phyloP scores from a whole-genome alignment of 2,113 vertebrate genomes.

The Planiliza haematocheilus region DNA sequence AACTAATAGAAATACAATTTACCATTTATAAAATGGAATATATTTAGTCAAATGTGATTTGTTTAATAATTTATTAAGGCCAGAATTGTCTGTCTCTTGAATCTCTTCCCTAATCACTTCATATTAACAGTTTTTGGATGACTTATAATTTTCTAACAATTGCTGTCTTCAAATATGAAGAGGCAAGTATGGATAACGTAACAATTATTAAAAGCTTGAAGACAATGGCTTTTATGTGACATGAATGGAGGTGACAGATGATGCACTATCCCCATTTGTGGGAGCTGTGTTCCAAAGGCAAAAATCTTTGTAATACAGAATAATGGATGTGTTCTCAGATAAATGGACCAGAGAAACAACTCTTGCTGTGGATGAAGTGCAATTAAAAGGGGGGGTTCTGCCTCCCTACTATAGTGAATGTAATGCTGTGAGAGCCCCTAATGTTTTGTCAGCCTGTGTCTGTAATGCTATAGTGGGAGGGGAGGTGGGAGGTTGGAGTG shows the following conservation, averaged over 20 bases:
- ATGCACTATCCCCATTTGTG: slow-evolving; percentile 42
- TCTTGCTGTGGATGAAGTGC: too few species aligned
- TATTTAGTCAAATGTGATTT: slow-evolving; percentile 6
- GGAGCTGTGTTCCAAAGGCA: slow-evolving; percentile 39
- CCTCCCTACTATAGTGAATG: too few species aligned
- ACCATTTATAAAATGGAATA: slow-evolving; percentile 1
- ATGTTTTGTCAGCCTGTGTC: too few species aligned
- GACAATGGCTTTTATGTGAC: slow-evolving; percentile 65
- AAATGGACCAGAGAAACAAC: slow-evolving; percentile 46
- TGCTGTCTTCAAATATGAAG: slow-evolving; percentile 46
- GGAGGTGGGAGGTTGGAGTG: too few species aligned
- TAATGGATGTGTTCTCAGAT: slow-evolving; percentile 54
- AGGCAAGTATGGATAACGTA: slow-evolving; percentile 36
- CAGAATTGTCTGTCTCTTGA: slow-evolving; percentile 8
- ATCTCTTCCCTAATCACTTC: slow-evolving; percentile 7
- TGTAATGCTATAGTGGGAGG: too few species aligned
- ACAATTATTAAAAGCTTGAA: slow-evolving; percentile 48
- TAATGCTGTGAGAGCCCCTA: too few species aligned
- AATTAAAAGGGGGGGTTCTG: too few species aligned
- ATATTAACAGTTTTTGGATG: slow-evolving; percentile 28
- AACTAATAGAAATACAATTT: too few species aligned
- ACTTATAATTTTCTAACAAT: slow-evolving; percentile 51
- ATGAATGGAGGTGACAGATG: slow-evolving; percentile 60
- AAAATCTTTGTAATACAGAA: slow-evolving; percentile 58
- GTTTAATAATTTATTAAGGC: slow-evolving; percentile 5